phyloP scores from a whole-genome alignment of 2,113 vertebrate genomes.

The Vidua macroura region DNA sequence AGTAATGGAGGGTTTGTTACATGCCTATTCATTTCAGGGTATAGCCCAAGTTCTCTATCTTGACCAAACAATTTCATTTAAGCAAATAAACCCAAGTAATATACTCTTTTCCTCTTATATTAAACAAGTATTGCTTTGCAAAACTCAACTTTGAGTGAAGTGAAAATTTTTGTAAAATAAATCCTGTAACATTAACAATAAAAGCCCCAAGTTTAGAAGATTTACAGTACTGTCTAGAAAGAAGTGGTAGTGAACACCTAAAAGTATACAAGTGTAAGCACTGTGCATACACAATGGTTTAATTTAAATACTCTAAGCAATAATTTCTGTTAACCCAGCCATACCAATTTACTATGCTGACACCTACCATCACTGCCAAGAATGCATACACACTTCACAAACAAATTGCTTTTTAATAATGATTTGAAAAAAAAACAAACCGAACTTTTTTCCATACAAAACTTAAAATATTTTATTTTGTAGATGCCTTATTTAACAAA shows the following conservation, averaged over 20 bases:
- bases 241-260: background rate
- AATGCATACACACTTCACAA: background rate
- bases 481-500: background rate
- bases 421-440: background rate
- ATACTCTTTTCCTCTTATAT: rapidly evolving
- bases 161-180: background rate
- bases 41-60: background rate
- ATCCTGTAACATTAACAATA: background rate
- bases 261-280: background rate
- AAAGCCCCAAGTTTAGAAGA: background rate
- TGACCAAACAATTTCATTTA: background rate
- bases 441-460: background rate
- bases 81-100: background rate
- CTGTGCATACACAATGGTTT: background rate
- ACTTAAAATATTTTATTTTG: background rate
- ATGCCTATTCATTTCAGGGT: background rate
- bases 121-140: background rate
- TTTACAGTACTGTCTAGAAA: background rate
- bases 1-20: background rate
- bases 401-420: background rate
- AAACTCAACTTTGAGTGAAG: background rate
- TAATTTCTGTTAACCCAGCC: background rate
- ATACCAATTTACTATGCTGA: background rate
- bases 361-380: background rate
- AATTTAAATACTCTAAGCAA: background rate